A percentile compares a stretch with the other conserved stretches of the same genome.
Conservation (phyloP, 2,113 vertebrate species). For the Gymnorhina tibicen region DNA sequence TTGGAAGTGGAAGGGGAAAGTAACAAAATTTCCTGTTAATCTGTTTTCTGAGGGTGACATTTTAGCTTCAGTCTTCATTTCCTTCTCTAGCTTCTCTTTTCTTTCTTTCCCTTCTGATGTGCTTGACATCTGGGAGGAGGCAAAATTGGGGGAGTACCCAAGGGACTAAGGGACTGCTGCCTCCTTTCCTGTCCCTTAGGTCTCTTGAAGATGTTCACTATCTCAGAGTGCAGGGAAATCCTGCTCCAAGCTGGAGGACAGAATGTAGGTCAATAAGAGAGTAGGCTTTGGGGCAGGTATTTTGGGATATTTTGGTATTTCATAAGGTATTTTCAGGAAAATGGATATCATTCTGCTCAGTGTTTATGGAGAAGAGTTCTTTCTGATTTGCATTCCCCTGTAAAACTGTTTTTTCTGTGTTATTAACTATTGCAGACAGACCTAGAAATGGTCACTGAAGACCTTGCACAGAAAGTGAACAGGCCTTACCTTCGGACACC, state of each 20-base stretch:
- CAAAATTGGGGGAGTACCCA: neutral
- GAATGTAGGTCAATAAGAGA: neutral
- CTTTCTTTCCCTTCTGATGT: neutral
- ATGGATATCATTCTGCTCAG: neutral
- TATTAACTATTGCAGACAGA: constrained; percentile 81
- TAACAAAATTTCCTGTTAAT: neutral
- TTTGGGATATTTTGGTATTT: neutral
- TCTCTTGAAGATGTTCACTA: neutral
- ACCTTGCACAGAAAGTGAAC: constrained; percentile 98
- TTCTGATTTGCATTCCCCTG: neutral
- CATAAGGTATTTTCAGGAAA: neutral
- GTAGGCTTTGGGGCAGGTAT: neutral
- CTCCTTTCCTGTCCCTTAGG: neutral
- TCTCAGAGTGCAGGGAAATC: neutral
- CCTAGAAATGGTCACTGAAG: constrained; percentile 98
- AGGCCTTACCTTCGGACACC: constrained; percentile 97
- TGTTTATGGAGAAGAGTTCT: neutral
- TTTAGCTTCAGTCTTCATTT: neutral
- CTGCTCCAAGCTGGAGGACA: neutral
- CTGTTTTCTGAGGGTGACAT: neutral
- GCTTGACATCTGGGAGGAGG: neutral
- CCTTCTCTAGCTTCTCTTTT: neutral
- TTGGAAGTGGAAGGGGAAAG: neutral
- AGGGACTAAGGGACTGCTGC: neutral
- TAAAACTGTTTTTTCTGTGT: neutral